phyloP scores from a whole-genome alignment of 2,113 vertebrate genomes.

The Protomyctophum bolini region DNA sequence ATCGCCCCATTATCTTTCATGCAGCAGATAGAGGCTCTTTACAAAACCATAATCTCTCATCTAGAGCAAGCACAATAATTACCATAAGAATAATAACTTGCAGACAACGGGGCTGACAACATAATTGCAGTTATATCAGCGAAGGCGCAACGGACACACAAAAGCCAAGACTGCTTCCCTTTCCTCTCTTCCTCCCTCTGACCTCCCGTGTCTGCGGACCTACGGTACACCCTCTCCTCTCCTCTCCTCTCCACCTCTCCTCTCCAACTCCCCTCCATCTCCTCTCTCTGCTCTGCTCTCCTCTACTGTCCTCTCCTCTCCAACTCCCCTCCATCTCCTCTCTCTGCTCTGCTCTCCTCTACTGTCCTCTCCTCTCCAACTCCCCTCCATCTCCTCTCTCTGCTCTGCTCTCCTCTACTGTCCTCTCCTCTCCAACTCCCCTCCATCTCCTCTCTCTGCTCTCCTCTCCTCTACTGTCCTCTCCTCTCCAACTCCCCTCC shows the following conservation, averaged over 20 bases:
- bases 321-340: neutral
- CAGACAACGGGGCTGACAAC: constrained; percentile 56
- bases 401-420: too few species aligned
- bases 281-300: too few species aligned
- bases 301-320: too few species aligned
- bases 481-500: neutral
- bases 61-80: constrained; percentile 45
- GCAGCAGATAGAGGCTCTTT: constrained; percentile 41
- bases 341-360: too few species aligned
- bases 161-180: constrained; percentile 22
- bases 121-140: constrained; percentile 58
- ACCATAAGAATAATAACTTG: constrained; percentile 39
- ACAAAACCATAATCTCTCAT: constrained; percentile 55
- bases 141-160: constrained; percentile 44
- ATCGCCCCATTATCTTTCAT: constrained; percentile 36
- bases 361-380: neutral
- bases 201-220: neutral
- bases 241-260: neutral
- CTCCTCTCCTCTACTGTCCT: too few species aligned
- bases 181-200: neutral
- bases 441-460: neutral
- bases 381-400: neutral
- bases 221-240: neutral
- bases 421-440: neutral
- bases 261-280: too few species aligned